These are phyloP conservation scores for Peromyscus californicus DNA, from an alignment of 2,113 vertebrate genomes.

Conservation along the genomic window DNA sequence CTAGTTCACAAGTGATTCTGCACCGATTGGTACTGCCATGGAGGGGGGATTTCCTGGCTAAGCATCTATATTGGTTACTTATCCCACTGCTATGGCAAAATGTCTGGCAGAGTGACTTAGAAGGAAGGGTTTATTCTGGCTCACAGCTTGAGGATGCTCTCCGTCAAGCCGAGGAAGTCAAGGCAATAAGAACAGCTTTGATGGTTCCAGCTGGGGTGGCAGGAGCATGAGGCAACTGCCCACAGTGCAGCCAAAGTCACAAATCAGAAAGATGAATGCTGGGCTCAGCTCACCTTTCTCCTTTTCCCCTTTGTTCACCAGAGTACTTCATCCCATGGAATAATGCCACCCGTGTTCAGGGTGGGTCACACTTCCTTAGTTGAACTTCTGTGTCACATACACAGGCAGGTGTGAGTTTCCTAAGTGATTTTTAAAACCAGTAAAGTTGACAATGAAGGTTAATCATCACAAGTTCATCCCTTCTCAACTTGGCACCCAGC, in stretches of 20 bases:
- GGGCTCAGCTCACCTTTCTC: not conserved
- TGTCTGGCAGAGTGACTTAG: not conserved
- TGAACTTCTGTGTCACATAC: not conserved
- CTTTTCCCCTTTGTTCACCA: not conserved
- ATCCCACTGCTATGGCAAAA: not conserved
- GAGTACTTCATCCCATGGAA: not conserved
- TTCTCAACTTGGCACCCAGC: not conserved
- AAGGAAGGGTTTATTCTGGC: not conserved
- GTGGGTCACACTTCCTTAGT: not conserved
- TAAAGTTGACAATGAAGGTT: not conserved
- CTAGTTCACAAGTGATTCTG: constrained; percentile 49
- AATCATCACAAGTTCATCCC: not conserved
- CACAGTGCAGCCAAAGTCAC: not conserved
- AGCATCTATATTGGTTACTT: not conserved
- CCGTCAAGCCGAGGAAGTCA: not conserved
- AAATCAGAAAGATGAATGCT: not conserved
- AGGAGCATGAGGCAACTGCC: not conserved
- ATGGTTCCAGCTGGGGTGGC: not conserved
- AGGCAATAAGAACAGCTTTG: not conserved
- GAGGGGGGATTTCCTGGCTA: not conserved
- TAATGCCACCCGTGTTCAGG: not conserved
- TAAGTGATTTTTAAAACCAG: not conserved
- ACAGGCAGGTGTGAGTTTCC: not conserved
- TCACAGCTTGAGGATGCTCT: not conserved
- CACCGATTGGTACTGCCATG: not conserved